A percentile compares a stretch with the other conserved stretches of the same genome.
Evolutionary conservation across 2,113 vertebrate genomes (phyloP).

Genomic region (Aegithalos caudatus): DNA sequence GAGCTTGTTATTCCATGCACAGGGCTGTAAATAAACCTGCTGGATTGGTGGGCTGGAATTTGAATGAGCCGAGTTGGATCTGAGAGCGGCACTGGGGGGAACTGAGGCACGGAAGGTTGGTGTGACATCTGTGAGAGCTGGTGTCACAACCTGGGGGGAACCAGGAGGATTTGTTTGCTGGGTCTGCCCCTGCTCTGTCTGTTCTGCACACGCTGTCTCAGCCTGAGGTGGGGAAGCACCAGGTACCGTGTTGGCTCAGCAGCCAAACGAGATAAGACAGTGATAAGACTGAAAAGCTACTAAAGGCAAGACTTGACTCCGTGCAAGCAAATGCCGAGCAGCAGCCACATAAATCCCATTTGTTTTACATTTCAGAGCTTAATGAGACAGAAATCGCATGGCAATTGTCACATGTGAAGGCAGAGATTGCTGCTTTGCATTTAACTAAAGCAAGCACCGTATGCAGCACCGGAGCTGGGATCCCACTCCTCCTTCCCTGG

Average conservation of each 20-base stretch:
- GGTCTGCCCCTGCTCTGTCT: background rate
- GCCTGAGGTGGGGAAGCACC: background rate
- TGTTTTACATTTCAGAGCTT: conserved; percentile 59
- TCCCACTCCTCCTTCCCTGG: background rate
- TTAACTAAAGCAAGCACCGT: background rate
- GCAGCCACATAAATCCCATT: conserved; percentile 37
- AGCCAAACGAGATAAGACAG: background rate
- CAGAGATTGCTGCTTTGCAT: conserved; percentile 13
- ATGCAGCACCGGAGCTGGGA: background rate
- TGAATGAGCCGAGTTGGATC: background rate
- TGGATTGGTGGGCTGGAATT: background rate
- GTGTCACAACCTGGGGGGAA: background rate
- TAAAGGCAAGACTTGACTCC: background rate
- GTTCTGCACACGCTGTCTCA: background rate
- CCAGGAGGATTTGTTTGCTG: background rate
- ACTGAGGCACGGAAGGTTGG: background rate
- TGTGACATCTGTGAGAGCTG: background rate
- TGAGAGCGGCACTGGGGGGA: background rate
- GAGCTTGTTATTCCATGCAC: background rate
- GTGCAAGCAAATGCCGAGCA: background rate
- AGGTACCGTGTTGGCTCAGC: background rate
- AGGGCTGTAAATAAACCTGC: background rate
- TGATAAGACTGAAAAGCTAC: background rate
- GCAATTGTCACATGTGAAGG: conserved; percentile 22
- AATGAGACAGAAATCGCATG: conserved; percentile 40